phyloP scores from a whole-genome alignment of 2,797 vertebrate species.

The Anguilla anguilla region DNA sequence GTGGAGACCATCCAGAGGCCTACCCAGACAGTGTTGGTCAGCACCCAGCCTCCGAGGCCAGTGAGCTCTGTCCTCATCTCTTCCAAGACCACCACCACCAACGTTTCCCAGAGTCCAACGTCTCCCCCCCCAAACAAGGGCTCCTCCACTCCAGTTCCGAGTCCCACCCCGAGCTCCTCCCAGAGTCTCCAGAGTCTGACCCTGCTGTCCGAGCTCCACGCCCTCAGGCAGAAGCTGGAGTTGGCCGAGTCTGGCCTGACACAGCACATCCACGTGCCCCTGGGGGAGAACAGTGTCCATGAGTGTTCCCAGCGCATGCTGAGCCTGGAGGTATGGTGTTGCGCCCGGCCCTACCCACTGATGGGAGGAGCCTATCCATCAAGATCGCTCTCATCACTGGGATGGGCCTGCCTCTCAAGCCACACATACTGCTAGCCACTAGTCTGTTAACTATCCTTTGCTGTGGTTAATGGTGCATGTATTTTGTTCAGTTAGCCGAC shows the following conservation, averaged over 20 bases:
- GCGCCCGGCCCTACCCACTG: neutral
- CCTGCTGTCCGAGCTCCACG: constrained; percentile 82
- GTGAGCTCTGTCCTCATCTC: neutral
- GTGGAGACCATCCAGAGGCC: neutral
- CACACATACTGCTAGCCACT: neutral
- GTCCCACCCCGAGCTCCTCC: constrained; percentile 33
- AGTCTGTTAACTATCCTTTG: neutral
- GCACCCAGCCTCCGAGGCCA: neutral
- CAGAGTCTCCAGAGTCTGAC: constrained; percentile 30
- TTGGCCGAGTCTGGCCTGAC: constrained; percentile 74
- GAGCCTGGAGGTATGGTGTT: constrained; percentile 80
- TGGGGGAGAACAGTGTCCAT: constrained; percentile 77
- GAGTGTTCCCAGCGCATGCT: constrained; percentile 81
- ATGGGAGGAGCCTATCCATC: neutral
- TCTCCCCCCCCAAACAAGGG: neutral
- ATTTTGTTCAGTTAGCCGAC: too few species aligned
- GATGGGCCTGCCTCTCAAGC: neutral
- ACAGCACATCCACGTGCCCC: constrained; percentile 78
- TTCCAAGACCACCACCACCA: neutral
- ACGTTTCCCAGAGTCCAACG: neutral
- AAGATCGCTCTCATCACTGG: neutral
- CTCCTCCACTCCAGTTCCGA: neutral
- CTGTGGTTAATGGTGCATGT: too few species aligned
- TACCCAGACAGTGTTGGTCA: neutral
- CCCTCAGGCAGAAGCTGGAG: constrained; percentile 84